phyloP scores from a whole-genome alignment of 2,113 vertebrate species.

The Zapornia atra region DNA sequence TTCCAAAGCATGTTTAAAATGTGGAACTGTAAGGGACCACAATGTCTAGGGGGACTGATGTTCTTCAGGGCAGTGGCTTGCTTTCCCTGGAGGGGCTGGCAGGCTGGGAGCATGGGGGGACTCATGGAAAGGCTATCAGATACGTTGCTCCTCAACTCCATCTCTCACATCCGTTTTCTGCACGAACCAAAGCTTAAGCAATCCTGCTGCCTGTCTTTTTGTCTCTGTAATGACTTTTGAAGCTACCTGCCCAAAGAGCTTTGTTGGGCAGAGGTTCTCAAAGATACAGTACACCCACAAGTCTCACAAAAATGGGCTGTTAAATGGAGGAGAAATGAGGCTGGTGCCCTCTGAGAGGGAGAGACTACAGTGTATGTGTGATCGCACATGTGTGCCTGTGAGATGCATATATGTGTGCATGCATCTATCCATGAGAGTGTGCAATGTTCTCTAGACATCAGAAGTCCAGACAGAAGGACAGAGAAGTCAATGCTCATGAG shows the following conservation, averaged over 20 bases:
- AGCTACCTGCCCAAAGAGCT: not conserved
- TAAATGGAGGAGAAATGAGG: not conserved
- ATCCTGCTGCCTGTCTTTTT: not conserved
- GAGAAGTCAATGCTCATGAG: not conserved
- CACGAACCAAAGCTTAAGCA: not conserved
- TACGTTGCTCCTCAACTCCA: not conserved
- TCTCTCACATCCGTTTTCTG: not conserved
- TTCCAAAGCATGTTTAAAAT: not conserved
- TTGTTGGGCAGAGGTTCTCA: not conserved
- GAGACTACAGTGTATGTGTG: not conserved
- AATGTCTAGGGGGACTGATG: not conserved
- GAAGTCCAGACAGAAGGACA: not conserved
- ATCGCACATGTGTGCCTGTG: too few species aligned
- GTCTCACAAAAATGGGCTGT: not conserved
- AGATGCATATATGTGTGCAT: too few species aligned
- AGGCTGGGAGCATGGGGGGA: not conserved
- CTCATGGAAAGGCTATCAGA: not conserved
- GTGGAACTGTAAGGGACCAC: not conserved
- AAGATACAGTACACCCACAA: not conserved
- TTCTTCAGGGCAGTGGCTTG: not conserved
- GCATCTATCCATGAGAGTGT: fast-evolving
- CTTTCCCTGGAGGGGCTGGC: fast-evolving
- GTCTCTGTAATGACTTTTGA: not conserved
- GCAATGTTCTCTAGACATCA: not conserved
- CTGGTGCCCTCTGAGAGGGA: not conserved